Base-by-base conservation (phyloP, 2,888 invertebrate species). In the Mongoloraphidia duomilia region DNA sequence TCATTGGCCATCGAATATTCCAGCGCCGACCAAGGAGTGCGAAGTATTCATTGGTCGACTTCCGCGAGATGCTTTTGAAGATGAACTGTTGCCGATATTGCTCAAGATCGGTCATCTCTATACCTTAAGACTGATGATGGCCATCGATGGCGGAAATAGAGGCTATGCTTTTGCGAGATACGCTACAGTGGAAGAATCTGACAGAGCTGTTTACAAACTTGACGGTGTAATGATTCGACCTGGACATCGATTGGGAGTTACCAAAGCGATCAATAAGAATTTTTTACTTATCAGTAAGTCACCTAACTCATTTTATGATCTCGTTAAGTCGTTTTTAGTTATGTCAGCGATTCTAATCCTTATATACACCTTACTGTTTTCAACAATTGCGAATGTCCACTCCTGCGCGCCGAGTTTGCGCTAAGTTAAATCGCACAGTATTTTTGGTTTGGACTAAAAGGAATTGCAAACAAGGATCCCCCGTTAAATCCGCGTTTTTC, bases 71-170 rank as follows among this genome's bases (percentile, higher is more conserved):
- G 63, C 68, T 50, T 71, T 62, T 54, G 75, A 76, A 56, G 70
- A 73, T 50, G 71, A 38, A 9, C 58, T 75, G 46, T 66, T 73
- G 10, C 73, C 73, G 1, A 59, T 73, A 4, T 69, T 76, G 41
- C 51, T 65, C 49, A 62, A 56, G 39, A 58, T 65, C 2, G 86
- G 86, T 1, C 71, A 72, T 52, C 72, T 87, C 38, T 84, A 80
- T 61, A 83, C 85, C 64, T 72, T 85, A 52, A 70, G 87, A 1
- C 69, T 87, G 14, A 84, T 86, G 85, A 83, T 86, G 73, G 80
- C 82, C 58, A 81, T 80, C 60, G 76, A 75, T 10, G 84, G 84
- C 1, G 72, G 74, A 55, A 85, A 84, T 61, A 69, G 86, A 50
- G 86, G 86, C 59, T 86, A 44, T 41, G 52, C 41, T 9, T 86